Percentiles rank a stretch among this genome's conserved stretches.
These are phyloP conservation scores for Eristalis pertinax DNA, from an alignment of 2,888 invertebrate genomes.

Conservation along the genomic window DNA sequence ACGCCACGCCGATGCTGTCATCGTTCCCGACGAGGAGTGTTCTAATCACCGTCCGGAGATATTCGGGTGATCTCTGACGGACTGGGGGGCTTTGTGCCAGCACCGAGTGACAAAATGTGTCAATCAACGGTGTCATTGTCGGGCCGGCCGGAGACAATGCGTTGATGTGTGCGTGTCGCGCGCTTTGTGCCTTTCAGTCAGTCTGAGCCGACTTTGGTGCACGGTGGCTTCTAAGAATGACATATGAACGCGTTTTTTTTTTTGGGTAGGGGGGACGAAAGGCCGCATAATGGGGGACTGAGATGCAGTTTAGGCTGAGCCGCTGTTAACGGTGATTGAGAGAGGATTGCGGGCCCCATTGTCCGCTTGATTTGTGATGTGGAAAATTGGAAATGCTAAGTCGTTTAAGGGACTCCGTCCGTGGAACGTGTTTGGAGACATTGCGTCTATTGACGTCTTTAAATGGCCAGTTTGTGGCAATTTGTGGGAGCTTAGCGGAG, in stretches of 20 bases:
- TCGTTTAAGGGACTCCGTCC: not conserved
- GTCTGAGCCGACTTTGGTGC: not conserved
- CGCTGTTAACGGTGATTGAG: not conserved
- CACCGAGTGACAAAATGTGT: conserved; percentile 60
- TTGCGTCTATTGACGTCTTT: not conserved
- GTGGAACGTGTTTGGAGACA: not conserved
- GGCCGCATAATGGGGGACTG: not conserved
- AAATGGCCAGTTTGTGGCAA: not conserved
- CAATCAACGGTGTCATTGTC: conserved; percentile 50
- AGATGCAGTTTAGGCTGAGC: not conserved
- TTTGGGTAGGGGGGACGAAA: not conserved
- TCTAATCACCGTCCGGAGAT: conserved; percentile 29
- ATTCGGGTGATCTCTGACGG: not conserved
- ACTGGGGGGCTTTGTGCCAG: not conserved
- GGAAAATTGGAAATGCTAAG: not conserved
- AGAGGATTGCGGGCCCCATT: not conserved
- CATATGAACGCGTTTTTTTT: conserved; percentile 23
- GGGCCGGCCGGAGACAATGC: conserved; percentile 24
- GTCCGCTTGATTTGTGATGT: not conserved
- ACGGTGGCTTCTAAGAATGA: conserved; percentile 53
- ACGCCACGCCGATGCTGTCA: conserved; percentile 4
- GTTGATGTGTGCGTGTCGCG: not conserved
- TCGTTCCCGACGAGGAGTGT: conserved; percentile 3
- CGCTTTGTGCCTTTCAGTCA: not conserved
- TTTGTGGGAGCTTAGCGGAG: not conserved